These are phyloP conservation scores for Ichneumoninae sp. DNA, from an alignment of 2,888 invertebrate species.

Conservation along the genomic window DNA sequence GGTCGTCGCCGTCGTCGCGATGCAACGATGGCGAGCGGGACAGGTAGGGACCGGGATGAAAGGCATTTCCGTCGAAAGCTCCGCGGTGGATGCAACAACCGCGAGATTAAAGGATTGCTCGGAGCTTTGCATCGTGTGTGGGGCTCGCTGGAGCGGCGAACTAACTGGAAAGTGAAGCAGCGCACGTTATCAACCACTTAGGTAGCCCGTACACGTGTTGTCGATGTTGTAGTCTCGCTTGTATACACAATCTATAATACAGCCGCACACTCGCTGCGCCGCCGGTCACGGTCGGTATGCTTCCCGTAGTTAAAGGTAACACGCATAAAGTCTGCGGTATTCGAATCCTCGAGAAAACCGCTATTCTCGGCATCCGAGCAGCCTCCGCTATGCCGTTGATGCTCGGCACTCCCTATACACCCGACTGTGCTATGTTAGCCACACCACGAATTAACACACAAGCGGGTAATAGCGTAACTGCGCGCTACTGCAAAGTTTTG, in stretches of 20 bases:
- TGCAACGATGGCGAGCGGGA: not conserved
- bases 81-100: conserved; percentile 39
- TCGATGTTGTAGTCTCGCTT: not conserved
- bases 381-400: not conserved
- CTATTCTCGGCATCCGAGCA: conserved; percentile 12
- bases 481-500: conserved; percentile 35
- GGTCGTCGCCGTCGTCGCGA: not conserved
- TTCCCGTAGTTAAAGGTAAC: conserved; percentile 1
- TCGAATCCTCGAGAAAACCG: conserved; percentile 23
- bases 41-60: not conserved
- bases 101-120: conserved; percentile 57
- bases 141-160: conserved; percentile 9
- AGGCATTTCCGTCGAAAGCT: conserved; percentile 27
- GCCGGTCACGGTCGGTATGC: not conserved
- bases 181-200: not conserved
- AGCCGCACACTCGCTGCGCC: not conserved
- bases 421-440: not conserved
- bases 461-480: conserved; percentile 52
- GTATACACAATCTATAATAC: conserved; percentile 11
- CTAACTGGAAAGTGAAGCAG: conserved; percentile 11
- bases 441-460: conserved; percentile 54
- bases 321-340: conserved; percentile 15
- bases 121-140: conserved; percentile 38
- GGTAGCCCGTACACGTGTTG: not conserved
- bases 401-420: not conserved